Percentiles rank a stretch among this genome's conserved stretches.
These are phyloP conservation scores for Herpailurus yagouaroundi DNA, from an alignment of 2,113 vertebrate genomes.

Conservation along the genomic window DNA sequence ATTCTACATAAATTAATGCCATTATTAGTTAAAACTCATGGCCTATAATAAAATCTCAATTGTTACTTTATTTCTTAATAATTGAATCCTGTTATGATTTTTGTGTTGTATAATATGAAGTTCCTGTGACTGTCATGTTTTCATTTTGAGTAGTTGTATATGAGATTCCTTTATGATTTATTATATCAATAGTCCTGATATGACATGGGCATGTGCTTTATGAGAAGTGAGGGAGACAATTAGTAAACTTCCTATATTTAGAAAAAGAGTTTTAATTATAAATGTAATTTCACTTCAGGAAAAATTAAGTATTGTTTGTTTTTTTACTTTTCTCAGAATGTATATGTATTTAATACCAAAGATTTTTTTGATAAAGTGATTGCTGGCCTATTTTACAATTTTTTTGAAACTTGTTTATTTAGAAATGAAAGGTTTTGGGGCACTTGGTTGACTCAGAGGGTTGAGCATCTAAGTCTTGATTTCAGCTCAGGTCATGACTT, in stretches of 20 bases:
- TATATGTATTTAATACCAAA: background rate
- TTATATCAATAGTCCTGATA: background rate
- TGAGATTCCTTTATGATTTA: background rate
- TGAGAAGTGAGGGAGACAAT: background rate
- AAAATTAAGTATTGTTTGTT: background rate
- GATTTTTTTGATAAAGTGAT: too few species aligned
- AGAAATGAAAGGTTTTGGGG: too few species aligned
- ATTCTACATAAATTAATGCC: background rate
- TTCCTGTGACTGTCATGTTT: background rate
- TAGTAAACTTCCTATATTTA: background rate
- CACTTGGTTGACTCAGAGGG: too few species aligned
- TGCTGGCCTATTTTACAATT: too few species aligned
- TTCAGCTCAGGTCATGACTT: too few species aligned
- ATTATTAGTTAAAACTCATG: background rate
- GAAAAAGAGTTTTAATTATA: background rate
- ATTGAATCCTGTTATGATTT: background rate
- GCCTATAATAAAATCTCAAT: background rate
- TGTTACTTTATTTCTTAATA: background rate
- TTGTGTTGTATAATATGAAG: background rate
- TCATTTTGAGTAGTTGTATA: background rate
- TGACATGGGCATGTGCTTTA: background rate
- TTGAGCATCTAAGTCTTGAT: too few species aligned
- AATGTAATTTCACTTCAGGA: background rate
- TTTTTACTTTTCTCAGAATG: background rate
- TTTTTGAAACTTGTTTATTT: too few species aligned